Percentiles rank a stretch among this genome's conserved stretches.
phyloP scores from a whole-genome alignment of 2,888 invertebrate genomes.

The Gymnocheta viridis region DNA sequence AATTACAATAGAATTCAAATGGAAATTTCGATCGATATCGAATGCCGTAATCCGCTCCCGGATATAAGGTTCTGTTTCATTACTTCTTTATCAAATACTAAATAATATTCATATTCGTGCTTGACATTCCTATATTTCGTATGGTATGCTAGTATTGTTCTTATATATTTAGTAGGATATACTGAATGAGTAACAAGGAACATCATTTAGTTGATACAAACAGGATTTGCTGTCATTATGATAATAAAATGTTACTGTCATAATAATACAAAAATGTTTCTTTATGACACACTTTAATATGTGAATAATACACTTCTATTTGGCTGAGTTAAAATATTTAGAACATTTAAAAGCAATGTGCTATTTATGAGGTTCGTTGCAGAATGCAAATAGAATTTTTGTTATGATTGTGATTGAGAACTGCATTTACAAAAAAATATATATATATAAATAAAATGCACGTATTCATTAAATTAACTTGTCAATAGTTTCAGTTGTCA shows the following conservation, averaged over 20 bases:
- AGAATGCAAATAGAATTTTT: not conserved
- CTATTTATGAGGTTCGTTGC: not conserved
- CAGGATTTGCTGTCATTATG: constrained; percentile 50
- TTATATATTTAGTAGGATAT: not conserved
- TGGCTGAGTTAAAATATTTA: not conserved
- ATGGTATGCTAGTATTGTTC: no score
- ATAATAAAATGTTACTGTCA: constrained; percentile 40
- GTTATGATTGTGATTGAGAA: not conserved
- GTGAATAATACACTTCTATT: not conserved
- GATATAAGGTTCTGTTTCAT: not conserved
- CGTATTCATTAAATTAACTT: not conserved
- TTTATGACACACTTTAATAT: not conserved
- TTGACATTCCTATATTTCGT: not conserved
- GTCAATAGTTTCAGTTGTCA: not conserved
- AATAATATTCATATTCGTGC: not conserved
- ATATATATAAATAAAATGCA: no score
- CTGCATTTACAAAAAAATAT: not conserved
- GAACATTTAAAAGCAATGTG: not conserved
- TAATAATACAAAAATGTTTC: not conserved
- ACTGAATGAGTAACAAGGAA: not conserved
- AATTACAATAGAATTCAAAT: no score
- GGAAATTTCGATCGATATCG: no score
- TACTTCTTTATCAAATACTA: not conserved
- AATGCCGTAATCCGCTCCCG: no score
- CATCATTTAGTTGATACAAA: constrained; percentile 39